phyloP scores from a whole-genome alignment of 37 sponge, comb jelly and placozoan species.

The Spongia lamella region DNA sequence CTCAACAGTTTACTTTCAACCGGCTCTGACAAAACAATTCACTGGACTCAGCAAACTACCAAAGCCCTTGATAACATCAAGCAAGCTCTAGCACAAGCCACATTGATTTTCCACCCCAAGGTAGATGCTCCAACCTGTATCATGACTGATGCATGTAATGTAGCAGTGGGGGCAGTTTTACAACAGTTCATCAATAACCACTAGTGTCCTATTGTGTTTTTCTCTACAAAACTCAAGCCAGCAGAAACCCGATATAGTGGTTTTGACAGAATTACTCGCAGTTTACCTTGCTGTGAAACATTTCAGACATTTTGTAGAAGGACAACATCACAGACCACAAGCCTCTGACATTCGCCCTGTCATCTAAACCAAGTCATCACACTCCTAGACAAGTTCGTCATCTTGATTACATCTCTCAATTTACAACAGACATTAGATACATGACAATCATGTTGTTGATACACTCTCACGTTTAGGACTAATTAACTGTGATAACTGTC shows the following conservation, averaged over 20 bases:
- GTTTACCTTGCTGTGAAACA: slow-evolving; percentile 55
- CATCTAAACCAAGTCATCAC: slow-evolving; percentile 25
- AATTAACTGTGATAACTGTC: too few species aligned
- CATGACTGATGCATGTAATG: slow-evolving; percentile 17
- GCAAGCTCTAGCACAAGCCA: slow-evolving; percentile 20
- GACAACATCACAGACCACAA: slow-evolving; percentile 46
- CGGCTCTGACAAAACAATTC: not conserved
- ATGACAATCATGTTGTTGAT: slow-evolving; percentile 66
- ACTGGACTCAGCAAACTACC: slow-evolving; percentile 11
- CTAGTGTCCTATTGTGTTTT: slow-evolving; percentile 63
- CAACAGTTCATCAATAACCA: slow-evolving; percentile 42
- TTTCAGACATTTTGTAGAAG: slow-evolving; percentile 62
- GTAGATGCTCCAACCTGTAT: slow-evolving; percentile 9
- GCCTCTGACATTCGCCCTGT: slow-evolving; percentile 42
- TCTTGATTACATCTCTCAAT: slow-evolving; percentile 56
- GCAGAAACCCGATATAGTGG: slow-evolving; percentile 67
- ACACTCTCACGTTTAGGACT: slow-evolving; percentile 41
- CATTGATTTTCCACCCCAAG: slow-evolving; percentile 10
- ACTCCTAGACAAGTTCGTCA: slow-evolving; percentile 57
- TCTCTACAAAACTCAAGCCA: slow-evolving; percentile 46
- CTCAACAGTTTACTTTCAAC: slow-evolving; percentile 22
- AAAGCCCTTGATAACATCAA: slow-evolving; percentile 12
- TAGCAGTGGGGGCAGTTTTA: slow-evolving; percentile 50
- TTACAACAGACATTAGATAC: slow-evolving; percentile 62
- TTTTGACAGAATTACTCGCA: slow-evolving; percentile 63